Evolutionary conservation across 2,797 vertebrate species (phyloP), one percentile per base, ranked within the genome.

Genomic region (Crossoptilon crossoptilon): DNA sequence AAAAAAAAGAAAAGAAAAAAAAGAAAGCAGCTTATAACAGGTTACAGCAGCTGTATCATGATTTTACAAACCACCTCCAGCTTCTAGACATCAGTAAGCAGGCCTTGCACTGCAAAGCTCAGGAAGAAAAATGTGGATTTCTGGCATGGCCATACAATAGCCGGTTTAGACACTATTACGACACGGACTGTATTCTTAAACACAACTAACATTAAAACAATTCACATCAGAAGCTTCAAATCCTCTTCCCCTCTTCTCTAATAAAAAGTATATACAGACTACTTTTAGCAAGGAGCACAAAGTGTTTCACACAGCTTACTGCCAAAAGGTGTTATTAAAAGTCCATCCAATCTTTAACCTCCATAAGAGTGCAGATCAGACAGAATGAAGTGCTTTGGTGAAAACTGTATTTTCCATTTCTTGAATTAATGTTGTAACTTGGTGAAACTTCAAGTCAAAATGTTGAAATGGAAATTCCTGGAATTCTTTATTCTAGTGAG

Each of bases 211-310:
- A 39, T 26, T n/a, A 48, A 68, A 69, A 84, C 11, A 83, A 66
- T 93, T 95, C 69, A 51, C 58, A 92, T 5, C 68, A 88, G 21
- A 92, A 90, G 33, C 49, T 84, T 88, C 56, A 64, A 70, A 91
- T 95, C 6, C 1, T 83, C 41, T 74, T 93, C 33, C 23, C 39
- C 33, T 73, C 23, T 68, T 92, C 96, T 84, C 37, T 71, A 87
- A 86, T 14, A 92, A 93, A 91, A 96, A 81, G 4, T 3, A 1
- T 22, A 29, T 3, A 33, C 3, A 87, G 18, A 75, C 5, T 56
- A 10, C 16, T 29, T 59, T 43, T 81, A 74, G 63, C 5, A 59
- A 62, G 2, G 3, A 21, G 16, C 12, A 43, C 9, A 49, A 69
- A 13, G 2, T 6, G 85, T 87, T 94, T 71, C 23, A 43, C 10